Conservation (phyloP, 1,140 invertebrate genomes). For the silkworm (Bombyx mori) region DNA sequence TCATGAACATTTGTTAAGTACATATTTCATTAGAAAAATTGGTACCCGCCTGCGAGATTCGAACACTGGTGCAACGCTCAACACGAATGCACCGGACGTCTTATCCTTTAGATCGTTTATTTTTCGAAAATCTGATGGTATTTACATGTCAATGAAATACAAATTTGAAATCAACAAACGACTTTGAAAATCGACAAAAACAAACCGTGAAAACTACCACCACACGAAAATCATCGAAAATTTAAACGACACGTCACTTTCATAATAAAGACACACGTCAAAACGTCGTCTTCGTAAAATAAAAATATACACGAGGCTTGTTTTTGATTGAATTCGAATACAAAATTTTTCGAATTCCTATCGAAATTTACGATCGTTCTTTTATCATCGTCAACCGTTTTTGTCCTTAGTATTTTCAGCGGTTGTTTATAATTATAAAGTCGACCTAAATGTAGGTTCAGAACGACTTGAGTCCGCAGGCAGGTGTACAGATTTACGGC, state of each 20-base stretch:
- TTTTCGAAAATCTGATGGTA: too few relatives aligned
- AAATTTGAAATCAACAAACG: too few relatives aligned
- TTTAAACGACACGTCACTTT: neutral
- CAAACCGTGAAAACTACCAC: too few relatives aligned
- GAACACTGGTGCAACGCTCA: too few relatives aligned
- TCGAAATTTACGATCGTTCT: constrained; percentile 12
- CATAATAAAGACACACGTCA: constrained; percentile 1
- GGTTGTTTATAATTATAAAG: neutral
- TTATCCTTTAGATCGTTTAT: too few relatives aligned
- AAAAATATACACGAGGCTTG: neutral
- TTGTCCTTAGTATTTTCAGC: constrained; percentile 1
- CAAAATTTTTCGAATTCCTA: constrained; percentile 16
- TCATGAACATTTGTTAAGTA: too few relatives aligned
- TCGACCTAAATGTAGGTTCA: constrained; percentile 4
- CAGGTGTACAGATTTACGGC: constrained; percentile 5
- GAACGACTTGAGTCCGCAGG: constrained; percentile 1
- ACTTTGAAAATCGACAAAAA: too few relatives aligned
- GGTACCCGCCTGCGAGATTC: too few relatives aligned
- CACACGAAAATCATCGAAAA: too few relatives aligned
- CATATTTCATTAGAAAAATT: too few relatives aligned
- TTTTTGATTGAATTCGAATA: neutral
- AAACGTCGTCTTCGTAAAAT: constrained; percentile 8
- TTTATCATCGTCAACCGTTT: constrained; percentile 6
- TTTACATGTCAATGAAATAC: too few relatives aligned
- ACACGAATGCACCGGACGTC: too few relatives aligned